Conservation (phyloP, 1,140 invertebrate genomes). For the Drosophila pseudoobscura region DNA sequence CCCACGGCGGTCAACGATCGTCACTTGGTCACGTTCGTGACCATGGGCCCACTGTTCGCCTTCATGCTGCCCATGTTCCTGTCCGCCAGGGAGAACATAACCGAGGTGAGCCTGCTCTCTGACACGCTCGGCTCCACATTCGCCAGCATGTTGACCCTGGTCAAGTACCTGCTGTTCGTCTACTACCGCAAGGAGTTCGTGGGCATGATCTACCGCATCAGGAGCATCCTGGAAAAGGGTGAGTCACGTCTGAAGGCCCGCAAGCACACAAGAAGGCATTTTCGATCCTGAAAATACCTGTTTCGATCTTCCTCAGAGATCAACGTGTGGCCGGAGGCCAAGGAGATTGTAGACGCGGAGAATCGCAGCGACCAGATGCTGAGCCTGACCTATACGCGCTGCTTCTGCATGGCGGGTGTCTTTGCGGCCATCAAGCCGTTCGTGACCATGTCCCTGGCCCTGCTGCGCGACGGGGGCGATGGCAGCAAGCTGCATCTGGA, state of each 20-base stretch:
- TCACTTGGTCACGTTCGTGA: slow-evolving; percentile 27
- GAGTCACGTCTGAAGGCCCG: slow-evolving; percentile 6
- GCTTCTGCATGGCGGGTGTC: slow-evolving; percentile 42
- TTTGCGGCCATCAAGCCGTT: slow-evolving; percentile 60
- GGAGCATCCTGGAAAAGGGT: slow-evolving; percentile 50
- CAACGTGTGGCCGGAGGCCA: slow-evolving; percentile 23
- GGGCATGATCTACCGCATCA: slow-evolving; percentile 47
- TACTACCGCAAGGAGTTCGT: slow-evolving; percentile 60
- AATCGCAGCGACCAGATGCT: slow-evolving; percentile 59
- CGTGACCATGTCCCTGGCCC: slow-evolving; percentile 37
- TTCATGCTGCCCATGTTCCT: slow-evolving; percentile 49
- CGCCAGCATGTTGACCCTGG: slow-evolving; percentile 42
- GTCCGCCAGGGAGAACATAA: slow-evolving; percentile 45
- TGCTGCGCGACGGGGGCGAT: slow-evolving; percentile 25
- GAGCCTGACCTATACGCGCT: slow-evolving; percentile 54
- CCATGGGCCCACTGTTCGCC: slow-evolving; percentile 16
- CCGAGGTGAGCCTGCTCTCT: slow-evolving; percentile 53
- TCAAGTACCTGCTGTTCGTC: slow-evolving; percentile 52
- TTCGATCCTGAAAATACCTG: too few species aligned
- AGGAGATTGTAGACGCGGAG: slow-evolving; percentile 50
- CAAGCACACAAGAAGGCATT: too few species aligned
- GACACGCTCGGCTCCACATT: slow-evolving; percentile 57
- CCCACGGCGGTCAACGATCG: slow-evolving; percentile 32
- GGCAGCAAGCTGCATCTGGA: slow-evolving; percentile 34
- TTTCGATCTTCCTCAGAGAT: slow-evolving; percentile 27